Evolutionary conservation across 2,797 vertebrate genomes (phyloP), one percentile per base, ranked within the genome.

Genomic region (Salarias fasciatus): DNA sequence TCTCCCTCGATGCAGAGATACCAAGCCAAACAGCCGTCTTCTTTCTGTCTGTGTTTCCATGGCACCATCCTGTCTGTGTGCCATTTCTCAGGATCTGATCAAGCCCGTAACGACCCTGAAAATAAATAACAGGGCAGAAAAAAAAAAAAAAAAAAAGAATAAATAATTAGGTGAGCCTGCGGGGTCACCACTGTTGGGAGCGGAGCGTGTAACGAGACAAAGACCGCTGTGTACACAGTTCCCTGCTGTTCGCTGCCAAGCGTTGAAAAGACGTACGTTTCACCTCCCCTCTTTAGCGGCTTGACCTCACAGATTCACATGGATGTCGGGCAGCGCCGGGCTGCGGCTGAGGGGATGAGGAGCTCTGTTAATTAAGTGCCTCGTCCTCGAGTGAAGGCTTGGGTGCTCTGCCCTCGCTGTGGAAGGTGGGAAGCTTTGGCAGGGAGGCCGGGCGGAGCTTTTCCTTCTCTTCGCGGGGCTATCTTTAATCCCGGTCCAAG

Each of bases 401-500:
- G 14, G 6, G 14, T n/a, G 71, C 29, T 15, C 33, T 63, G 74
- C 18, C 45, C 52, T 72, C 2, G 1, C 54, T 13, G 57, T 54
- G 36, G 63, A 75, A 63, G 64, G 54, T 28, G 45, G 48, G 52
- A 64, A 53, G 67, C 51, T 67, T 48, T 63, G 69, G 75, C 72
- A 68, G 58, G 59, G 35, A 55, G 33, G 36, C 61, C 30, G 50
- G 33, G 15, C 62, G 28, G 46, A 70, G 46, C 42, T 41, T 46
- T 11, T 36, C 66, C 57, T 60, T 54, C 52, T n/a, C 18, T 18
- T 24, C 18, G 18, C 18, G 2, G 48, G 53, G 42, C 53, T 45
- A 45, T 69, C 63, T 81, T 80, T 77, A 79, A 80, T 82, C 77
- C 63, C 29, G 38, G 55, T 78, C 70, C 54, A 83, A 77, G 37